Evolutionary conservation across 2,888 invertebrate genomes (phyloP), one percentile per base, ranked within the genome.

Genomic region (Coelopa pilipes): DNA sequence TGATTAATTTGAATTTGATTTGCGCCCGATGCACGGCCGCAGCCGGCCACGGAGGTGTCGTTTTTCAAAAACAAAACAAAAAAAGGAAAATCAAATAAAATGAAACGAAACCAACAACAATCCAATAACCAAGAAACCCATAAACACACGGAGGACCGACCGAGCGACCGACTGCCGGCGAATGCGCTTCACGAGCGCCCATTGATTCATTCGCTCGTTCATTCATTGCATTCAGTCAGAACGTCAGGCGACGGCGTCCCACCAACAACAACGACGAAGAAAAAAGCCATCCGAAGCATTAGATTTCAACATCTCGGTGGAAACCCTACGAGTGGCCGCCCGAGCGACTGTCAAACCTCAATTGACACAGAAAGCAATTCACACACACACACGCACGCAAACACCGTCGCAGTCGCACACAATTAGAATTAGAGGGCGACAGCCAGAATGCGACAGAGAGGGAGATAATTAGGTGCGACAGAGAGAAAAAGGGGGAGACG

Each of bases 1-100:
- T 53, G 10, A 60, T 60, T 60, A 60, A 60, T 15, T 60, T 19
- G 12, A 60, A 60, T 60, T 19, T 24, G 15, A 60, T 15, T 53
- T 15, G n/a, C 10, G 53, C n/a, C 53, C 13, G 13, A 15, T 15
- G n/a, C 13, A n/a, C 10, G 13, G n/a, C 60, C 21, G 3, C 66
- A 24, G 19, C 49, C 49, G 9, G 24, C 53, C 67, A 24, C 9
- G 17, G 59, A 63, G 68, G 72, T 69, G 72, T 74, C 72, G 68
- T 63, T 63, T 74, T 72, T 71, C 63, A 72, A 24, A 63, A 72
- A 66, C n/a, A 49, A 74, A 55, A 49, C 2, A 34, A 34, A 34
- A 34, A 34, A 34, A 34, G 7, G 4, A 34, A 34, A 34, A 34
- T 34, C 34, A 2, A 34, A 34, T 34, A 34, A 34, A 34, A 34